phyloP scores from a whole-genome alignment of 2,888 invertebrate species.

The Tachina fera region DNA sequence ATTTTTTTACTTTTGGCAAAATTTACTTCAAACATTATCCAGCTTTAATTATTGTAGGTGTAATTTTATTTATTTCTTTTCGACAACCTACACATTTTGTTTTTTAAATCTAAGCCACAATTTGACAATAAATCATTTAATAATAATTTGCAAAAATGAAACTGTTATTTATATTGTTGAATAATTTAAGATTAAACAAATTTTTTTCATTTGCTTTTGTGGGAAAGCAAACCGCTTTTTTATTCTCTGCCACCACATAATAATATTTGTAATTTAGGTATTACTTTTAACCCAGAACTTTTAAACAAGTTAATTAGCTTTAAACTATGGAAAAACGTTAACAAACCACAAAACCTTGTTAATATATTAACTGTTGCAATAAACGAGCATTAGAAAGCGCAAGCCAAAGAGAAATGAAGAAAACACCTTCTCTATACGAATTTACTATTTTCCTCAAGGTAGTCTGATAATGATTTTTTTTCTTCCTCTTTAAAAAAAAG shows the following conservation, averaged over 20 bases:
- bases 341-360: background rate
- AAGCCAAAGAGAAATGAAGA: background rate
- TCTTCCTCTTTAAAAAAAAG: background rate
- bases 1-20: conserved; percentile 1
- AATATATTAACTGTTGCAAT: background rate
- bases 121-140: conserved; percentile 35
- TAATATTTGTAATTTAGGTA: background rate
- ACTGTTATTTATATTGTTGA: background rate
- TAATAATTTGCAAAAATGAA: conserved; percentile 31
- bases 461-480: background rate
- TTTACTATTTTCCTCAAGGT: background rate
- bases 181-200: background rate
- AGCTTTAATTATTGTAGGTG: conserved; percentile 46
- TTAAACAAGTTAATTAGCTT: background rate
- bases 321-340: background rate
- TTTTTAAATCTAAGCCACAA: conserved; percentile 5
- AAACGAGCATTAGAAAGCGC: background rate
- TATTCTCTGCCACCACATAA: background rate
- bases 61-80: conserved; percentile 34
- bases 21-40: conserved; percentile 7
- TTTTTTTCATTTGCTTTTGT: conserved; percentile 14
- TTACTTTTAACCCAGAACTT: background rate
- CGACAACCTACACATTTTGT: conserved; percentile 19
- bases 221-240: conserved; percentile 14
- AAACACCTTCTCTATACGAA: background rate